Percentiles rank a stretch among this genome's conserved stretches.
phyloP scores from a whole-genome alignment of 2,888 invertebrate genomes.

The Petrolisthes cinctipes region DNA sequence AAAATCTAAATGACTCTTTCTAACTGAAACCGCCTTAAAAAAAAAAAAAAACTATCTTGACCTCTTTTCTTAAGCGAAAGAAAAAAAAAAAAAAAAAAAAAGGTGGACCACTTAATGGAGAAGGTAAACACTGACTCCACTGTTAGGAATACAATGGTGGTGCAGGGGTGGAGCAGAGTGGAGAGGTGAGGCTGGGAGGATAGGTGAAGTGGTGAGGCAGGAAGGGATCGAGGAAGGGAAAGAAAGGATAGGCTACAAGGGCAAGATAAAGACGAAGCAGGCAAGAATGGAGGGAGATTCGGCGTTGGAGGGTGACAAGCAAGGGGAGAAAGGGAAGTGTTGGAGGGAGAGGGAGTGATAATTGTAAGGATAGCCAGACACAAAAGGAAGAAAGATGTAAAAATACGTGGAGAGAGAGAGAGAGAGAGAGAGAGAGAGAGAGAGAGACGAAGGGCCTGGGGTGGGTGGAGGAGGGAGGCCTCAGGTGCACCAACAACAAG shows the following conservation, averaged over 20 bases:
- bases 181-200: background rate
- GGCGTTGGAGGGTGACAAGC: background rate
- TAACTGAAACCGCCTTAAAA: no score
- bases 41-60: no score
- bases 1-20: no score
- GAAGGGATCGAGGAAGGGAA: background rate
- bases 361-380: background rate
- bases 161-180: background rate
- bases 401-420: background rate
- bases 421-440: background rate
- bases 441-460: background rate
- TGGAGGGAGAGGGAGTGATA: constrained; percentile 33
- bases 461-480: background rate
- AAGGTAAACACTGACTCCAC: background rate
- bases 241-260: background rate
- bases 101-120: no score
- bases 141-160: background rate
- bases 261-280: background rate
- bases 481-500: constrained; percentile 52
- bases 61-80: no score
- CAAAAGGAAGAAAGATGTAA: background rate
- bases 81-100: no score
- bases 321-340: constrained; percentile 16
- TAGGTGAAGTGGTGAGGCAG: background rate
- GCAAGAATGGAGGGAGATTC: background rate